Evolutionary conservation across 2,113 vertebrate species (phyloP).

Genomic region (Melanocharis versteri): DNA sequence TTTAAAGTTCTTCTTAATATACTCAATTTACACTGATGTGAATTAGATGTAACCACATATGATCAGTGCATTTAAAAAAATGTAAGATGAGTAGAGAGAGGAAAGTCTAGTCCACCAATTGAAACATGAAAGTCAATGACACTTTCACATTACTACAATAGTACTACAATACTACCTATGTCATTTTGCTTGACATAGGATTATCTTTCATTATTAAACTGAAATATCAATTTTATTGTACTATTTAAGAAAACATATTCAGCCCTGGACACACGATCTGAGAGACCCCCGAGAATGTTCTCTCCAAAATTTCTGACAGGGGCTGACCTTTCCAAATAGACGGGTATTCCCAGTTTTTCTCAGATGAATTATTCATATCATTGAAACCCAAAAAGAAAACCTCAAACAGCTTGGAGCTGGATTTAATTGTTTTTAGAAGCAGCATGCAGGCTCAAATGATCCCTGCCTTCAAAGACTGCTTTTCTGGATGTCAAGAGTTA

Average conservation of each 20-base stretch:
- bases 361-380: background rate
- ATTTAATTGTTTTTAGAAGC: background rate
- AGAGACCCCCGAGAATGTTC: background rate
- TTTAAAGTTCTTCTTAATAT: background rate
- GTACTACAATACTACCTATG: background rate
- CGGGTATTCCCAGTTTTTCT: background rate
- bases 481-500: background rate
- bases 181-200: background rate
- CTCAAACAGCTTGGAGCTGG: background rate
- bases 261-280: background rate
- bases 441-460: background rate
- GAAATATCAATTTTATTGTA: background rate
- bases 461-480: background rate
- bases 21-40: background rate
- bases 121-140: background rate
- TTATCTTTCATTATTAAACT: background rate
- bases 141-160: background rate
- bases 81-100: background rate
- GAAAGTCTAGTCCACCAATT: background rate
- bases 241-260: background rate
- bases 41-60: background rate
- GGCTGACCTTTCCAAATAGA: background rate
- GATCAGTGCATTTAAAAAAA: background rate
- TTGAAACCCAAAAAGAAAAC: background rate
- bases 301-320: background rate